Evolutionary conservation across 2,888 invertebrate species (phyloP).

Genomic region (Aelia acuminata): DNA sequence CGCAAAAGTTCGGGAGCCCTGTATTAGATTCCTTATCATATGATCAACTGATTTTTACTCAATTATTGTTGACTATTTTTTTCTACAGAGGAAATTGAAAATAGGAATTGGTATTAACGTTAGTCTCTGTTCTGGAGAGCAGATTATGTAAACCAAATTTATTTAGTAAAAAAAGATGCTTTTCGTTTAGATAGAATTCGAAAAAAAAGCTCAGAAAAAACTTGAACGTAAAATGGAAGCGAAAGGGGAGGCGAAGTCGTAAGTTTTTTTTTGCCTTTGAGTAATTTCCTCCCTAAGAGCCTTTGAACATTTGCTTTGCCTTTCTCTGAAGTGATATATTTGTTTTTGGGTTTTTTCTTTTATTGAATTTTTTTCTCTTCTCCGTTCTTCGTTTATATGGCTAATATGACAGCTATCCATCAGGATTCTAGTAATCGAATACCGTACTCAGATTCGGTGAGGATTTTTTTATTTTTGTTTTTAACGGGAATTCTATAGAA

Average conservation of each 20-base stretch:
- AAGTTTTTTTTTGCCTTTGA: slow-evolving; percentile 26
- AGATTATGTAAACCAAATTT: slow-evolving; percentile 5
- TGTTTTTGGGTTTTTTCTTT: slow-evolving; percentile 40
- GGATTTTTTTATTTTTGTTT: no score
- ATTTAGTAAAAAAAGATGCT: neutral
- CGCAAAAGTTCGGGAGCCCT: no score
- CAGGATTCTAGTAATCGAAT: neutral
- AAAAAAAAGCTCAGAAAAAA: neutral
- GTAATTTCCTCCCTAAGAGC: slow-evolving; percentile 33
- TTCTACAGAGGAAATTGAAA: no score
- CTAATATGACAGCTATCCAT: slow-evolving; percentile 24
- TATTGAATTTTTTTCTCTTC: slow-evolving; percentile 2
- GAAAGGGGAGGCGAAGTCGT: slow-evolving; percentile 3
- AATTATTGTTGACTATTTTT: no score
- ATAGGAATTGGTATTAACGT: neutral
- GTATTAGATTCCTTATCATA: no score
- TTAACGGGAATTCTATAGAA: neutral
- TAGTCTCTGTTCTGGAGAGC: neutral
- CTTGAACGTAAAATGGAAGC: slow-evolving; percentile 3
- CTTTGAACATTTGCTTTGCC: slow-evolving; percentile 29
- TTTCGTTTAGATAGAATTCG: neutral
- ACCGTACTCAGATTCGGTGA: neutral
- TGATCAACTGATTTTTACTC: no score
- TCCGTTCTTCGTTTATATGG: slow-evolving; percentile 4
- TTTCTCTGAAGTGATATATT: slow-evolving; percentile 20